These are phyloP conservation scores for Phasia obesa DNA, from an alignment of 2,888 invertebrate genomes.

Conservation along the genomic window DNA sequence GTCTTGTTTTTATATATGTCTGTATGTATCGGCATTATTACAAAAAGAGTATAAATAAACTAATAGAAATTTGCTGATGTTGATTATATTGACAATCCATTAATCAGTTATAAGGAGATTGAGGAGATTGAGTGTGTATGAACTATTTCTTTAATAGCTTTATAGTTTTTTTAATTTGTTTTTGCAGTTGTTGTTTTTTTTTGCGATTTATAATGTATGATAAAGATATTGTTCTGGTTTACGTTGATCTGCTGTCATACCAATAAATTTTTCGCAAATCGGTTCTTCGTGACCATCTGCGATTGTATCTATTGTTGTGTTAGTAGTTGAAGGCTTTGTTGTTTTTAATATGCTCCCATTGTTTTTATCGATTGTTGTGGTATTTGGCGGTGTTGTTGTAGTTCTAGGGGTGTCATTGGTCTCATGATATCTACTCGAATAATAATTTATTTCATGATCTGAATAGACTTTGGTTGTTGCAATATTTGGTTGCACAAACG, in stretches of 20 bases:
- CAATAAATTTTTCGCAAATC: conserved; percentile 66
- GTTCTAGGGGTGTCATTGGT: conserved; percentile 37
- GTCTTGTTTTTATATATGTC: not conserved
- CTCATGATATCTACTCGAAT: conserved; percentile 57
- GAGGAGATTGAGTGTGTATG: too few species aligned
- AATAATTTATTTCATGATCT: conserved; percentile 76
- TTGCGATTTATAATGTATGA: conserved; percentile 72
- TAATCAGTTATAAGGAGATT: not conserved
- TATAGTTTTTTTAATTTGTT: conserved; percentile 16
- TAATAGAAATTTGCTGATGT: conserved; percentile 11
- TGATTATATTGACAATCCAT: not conserved
- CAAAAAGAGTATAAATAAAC: not conserved
- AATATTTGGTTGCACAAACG: conserved; percentile 74
- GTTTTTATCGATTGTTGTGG: conserved; percentile 70
- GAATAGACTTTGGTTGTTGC: conserved; percentile 78
- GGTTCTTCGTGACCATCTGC: conserved; percentile 52
- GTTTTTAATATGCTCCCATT: conserved; percentile 50
- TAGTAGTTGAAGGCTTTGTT: conserved; percentile 50
- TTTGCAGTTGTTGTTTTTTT: conserved; percentile 9
- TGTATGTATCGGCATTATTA: too few species aligned
- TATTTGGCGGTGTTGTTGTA: conserved; percentile 71
- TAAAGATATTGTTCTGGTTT: conserved; percentile 73
- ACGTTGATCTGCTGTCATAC: conserved; percentile 51
- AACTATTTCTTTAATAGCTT: conserved; percentile 13
- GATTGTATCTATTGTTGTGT: conserved; percentile 33